Evolutionary conservation across 2,888 invertebrate species (phyloP).

Genomic region (Chrysolina haemoptera): DNA sequence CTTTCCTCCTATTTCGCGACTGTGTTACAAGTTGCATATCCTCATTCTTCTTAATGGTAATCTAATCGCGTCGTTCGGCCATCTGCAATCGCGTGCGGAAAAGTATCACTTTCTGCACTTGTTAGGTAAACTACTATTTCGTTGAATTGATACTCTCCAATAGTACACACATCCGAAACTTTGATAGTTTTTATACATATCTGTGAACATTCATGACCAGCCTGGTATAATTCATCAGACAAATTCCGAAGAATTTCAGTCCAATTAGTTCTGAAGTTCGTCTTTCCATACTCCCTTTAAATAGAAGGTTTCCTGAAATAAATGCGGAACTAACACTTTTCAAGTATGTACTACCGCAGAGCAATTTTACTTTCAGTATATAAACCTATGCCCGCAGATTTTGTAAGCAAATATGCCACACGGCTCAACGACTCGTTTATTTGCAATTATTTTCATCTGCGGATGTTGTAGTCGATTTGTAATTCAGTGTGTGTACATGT

Average conservation of each 20-base stretch:
- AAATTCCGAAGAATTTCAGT: background rate
- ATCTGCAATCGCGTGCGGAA: no score
- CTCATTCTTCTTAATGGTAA: no score
- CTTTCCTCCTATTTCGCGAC: no score
- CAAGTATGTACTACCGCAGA: background rate
- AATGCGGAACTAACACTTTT: conserved; percentile 2
- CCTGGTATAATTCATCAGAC: no score
- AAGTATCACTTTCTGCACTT: no score
- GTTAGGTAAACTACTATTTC: no score
- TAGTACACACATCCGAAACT: no score
- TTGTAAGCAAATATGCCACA: conserved; percentile 22
- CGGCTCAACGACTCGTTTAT: conserved; percentile 26
- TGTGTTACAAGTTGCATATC: no score
- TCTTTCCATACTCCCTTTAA: background rate
- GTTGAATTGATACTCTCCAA: no score
- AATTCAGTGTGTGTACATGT: conserved; percentile 38
- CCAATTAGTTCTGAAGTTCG: background rate
- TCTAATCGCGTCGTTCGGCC: no score
- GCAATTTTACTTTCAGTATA: background rate
- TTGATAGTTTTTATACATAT: no score
- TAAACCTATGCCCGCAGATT: background rate
- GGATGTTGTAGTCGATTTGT: conserved; percentile 42
- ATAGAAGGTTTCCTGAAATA: background rate
- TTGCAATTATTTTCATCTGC: conserved; percentile 43
- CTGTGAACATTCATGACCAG: no score